Base-by-base conservation (phyloP, 2,113 vertebrate genomes). In the Nesogale talazaci region DNA sequence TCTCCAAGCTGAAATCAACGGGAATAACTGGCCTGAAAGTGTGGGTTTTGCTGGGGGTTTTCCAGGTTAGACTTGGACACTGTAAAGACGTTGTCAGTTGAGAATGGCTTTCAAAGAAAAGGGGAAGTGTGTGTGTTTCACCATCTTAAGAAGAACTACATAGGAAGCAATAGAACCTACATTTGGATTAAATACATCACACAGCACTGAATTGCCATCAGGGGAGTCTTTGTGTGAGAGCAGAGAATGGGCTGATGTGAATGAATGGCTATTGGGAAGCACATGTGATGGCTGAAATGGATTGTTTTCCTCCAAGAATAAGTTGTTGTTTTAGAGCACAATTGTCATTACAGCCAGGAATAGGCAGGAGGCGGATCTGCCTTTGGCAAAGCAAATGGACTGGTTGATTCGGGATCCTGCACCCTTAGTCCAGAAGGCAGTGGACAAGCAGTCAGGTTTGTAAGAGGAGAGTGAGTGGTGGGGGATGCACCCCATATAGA, bases 301-400 rank as follows among this genome's bases (percentile, higher is more conserved):
- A 93, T 95, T 91, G 94, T 94, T 95, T 92, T 74, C 77, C 84
- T 36, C 70, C 65, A 94, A 95, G 95, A 96, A 92, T 94, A 84
- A 46, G 40, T 56, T 81, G 95, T 92, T 97, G 95, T 97, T 76
- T 94, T 57, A 88, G 74, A 86, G 76, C 52, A 82, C 93, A 82
- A 92, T 94, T 88, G 94, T 92, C 86, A 59, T 78, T 34, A 83
- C 83, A 79, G 91, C 69, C 70, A 86, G 92, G 89, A 94, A 77
- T 38, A 57, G 65, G 25, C 89, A 86, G 79, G 63, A 52, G 89
- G 87, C 61, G 1, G 81, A 27, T 84, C 63, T 87, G 86, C 59
- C 89, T 80, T 72, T 83, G 79, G 81, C 70, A 75, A 61, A 56
- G 78, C 65, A 3, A 75, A 86, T 85, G 92, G 57, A 92, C 91